phyloP scores from a whole-genome alignment of 2,797 vertebrate genomes.

The Sebastes wilsoni region DNA sequence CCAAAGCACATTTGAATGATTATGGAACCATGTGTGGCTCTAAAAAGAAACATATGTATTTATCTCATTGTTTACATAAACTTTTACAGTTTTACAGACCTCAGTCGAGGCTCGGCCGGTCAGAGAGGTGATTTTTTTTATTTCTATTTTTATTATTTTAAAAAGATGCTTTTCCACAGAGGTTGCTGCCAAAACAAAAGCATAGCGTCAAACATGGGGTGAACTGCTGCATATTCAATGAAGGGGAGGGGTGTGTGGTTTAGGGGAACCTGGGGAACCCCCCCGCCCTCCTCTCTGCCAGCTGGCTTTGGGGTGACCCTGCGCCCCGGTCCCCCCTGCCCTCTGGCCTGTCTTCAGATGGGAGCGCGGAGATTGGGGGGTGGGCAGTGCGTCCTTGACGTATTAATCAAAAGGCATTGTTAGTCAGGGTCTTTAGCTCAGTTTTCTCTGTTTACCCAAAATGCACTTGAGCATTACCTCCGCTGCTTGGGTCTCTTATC shows the following conservation, averaged over 20 bases:
- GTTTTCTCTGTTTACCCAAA: slow-evolving; percentile 69
- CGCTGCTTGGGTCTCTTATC: slow-evolving; percentile 64
- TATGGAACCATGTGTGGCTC: slow-evolving; percentile 93
- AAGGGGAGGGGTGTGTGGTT: slow-evolving; percentile 53
- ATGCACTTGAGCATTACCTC: slow-evolving; percentile 65
- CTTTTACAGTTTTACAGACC: slow-evolving; percentile 98
- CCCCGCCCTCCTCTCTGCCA: slow-evolving; percentile 62
- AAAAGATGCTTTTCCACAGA: slow-evolving; percentile 70
- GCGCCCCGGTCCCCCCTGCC: slow-evolving; percentile 70
- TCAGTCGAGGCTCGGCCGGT: slow-evolving; percentile 91
- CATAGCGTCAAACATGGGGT: slow-evolving; percentile 56
- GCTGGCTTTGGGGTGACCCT: slow-evolving; percentile 81
- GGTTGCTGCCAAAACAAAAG: slow-evolving; percentile 80
- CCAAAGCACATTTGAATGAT: slow-evolving; percentile 99
- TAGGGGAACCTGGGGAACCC: slow-evolving; percentile 11
- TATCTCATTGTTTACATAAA: slow-evolving; percentile 99
- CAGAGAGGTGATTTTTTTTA: slow-evolving; percentile 57
- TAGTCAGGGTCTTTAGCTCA: slow-evolving; percentile 65
- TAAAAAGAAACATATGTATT: slow-evolving; percentile 93
- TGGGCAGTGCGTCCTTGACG: slow-evolving; percentile 66
- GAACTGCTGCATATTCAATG: slow-evolving; percentile 74
- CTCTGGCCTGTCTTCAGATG: slow-evolving; percentile 79
- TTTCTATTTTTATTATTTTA: not conserved
- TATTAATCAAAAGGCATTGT: slow-evolving; percentile 81
- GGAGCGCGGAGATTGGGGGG: slow-evolving; percentile 40